Conservation (phyloP, 2,113 vertebrate genomes). For the Paedocypris sp. region DNA sequence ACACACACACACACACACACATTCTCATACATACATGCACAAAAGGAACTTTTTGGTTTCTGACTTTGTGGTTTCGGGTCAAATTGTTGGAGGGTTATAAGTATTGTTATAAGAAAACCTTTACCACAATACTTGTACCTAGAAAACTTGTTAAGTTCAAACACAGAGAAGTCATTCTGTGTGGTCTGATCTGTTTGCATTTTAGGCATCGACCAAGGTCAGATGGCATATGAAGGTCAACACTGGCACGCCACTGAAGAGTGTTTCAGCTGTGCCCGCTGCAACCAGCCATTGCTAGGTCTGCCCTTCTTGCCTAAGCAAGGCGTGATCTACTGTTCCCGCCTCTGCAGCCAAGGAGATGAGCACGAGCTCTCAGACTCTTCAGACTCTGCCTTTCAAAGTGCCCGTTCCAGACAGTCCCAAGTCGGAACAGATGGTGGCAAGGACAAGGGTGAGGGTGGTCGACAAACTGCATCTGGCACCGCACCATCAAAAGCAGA, state of each 20-base stretch:
- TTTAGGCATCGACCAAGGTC: constrained; percentile 94
- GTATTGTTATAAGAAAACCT: too few species aligned
- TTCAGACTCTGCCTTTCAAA: constrained; percentile 93
- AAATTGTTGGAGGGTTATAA: too few species aligned
- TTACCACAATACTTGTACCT: too few species aligned
- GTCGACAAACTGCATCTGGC: constrained; percentile 41
- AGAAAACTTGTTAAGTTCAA: too few species aligned
- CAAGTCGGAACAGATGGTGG: constrained; percentile 78
- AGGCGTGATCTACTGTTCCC: constrained; percentile 95
- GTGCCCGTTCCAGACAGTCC: constrained; percentile 86
- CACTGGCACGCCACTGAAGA: constrained; percentile 97
- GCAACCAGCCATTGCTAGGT: constrained; percentile 90
- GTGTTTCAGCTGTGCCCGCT: constrained; percentile 92
- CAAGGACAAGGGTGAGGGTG: constrained; percentile 50
- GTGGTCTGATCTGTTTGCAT: background rate
- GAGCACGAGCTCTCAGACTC: constrained; percentile 92
- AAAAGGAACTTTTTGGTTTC: too few species aligned
- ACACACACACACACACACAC: too few species aligned
- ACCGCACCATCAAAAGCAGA: constrained; percentile 65
- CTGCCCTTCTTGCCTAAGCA: constrained; percentile 94
- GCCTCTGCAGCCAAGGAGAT: constrained; percentile 87
- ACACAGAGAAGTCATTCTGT: background rate
- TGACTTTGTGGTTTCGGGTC: too few species aligned
- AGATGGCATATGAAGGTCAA: constrained; percentile 96
- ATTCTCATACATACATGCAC: too few species aligned